phyloP scores from a whole-genome alignment of 2,797 vertebrate species.

The Lutjanus argentimaculatus region DNA sequence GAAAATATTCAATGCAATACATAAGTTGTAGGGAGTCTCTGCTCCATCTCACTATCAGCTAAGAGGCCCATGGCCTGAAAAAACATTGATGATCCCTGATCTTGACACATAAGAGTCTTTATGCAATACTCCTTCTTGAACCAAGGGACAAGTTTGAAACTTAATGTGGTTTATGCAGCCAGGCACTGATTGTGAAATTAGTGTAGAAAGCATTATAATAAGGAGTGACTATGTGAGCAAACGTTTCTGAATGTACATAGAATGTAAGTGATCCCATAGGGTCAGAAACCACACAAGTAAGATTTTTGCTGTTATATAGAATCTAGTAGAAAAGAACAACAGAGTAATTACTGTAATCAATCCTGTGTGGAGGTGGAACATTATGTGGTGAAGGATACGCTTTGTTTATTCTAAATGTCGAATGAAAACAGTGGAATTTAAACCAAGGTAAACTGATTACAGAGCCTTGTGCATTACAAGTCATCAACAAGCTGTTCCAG shows the following conservation, averaged over 20 bases:
- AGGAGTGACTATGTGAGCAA: background rate
- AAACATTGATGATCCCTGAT: no score
- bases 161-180: no score
- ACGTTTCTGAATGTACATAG: conserved; percentile 24
- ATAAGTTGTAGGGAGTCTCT: no score
- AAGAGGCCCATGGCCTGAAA: no score
- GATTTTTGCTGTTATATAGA: background rate
- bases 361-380: conserved; percentile 16
- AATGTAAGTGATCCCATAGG: conserved; percentile 10
- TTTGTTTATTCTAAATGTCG: conserved; percentile 24
- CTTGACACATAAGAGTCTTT: no score
- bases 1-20: no score
- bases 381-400: background rate
- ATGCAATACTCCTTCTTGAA: no score
- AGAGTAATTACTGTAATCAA: conserved; percentile 3
- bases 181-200: background rate
- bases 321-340: conserved; percentile 16
- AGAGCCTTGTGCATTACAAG: conserved; percentile 1
- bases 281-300: background rate
- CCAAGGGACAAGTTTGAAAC: no score
- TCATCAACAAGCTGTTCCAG: conserved; percentile 3
- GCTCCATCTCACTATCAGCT: no score
- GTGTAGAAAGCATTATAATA: background rate
- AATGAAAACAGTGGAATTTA: conserved; percentile 25
- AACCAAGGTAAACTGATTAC: conserved; percentile 20